Evolutionary conservation across 2,113 vertebrate species (phyloP), one percentile per base, ranked within the genome.

Genomic region (Blennius ocellaris): DNA sequence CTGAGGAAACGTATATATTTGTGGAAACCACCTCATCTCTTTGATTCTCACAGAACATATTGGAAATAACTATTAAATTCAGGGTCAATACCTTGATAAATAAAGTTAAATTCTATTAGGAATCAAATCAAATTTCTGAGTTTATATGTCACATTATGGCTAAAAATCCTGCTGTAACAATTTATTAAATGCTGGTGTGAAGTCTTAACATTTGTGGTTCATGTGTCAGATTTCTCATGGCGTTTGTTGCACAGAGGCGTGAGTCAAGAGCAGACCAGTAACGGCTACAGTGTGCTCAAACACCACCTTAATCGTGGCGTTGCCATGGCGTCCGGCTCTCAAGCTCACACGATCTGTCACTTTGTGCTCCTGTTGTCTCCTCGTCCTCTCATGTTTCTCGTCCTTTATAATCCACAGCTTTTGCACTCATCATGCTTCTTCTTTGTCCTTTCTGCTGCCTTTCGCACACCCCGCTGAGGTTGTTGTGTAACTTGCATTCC

Each of bases 401-500:
- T 48, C 45, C 63, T 40, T 21, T 36, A 4, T 30, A 30, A 30
- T 30, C 21, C 21, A 30, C 21, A 30, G 21, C 21, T 2, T 30
- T 30, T 30, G 2, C 21, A 30, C 21, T 30, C 21, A 4, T 30
- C 21, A 30, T 47, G 30, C 15, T 61, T 51, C 21, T 12, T 11
- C 38, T 4, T 76, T 41, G 6, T 41, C 40, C 43, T 21, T 11
- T 43, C 50, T 37, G 30, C 17, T 11, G 17, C 39, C 47, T 15
- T 36, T 53, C 16, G 6, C 59, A n/a, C 64, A 6, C 16, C 45
- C 47, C 0, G 47, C 70, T 61, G 70, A 71, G 56, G 1, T 15
- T 61, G 70, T 80, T 64, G 63, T 72, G 64, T 16, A 74, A 49
- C 68, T 78, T 21, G 55, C 53, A n/a, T 69, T 52, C 79, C 85